Percentiles rank a stretch among this genome's conserved stretches.
phyloP scores from a whole-genome alignment of 1,140 invertebrate genomes.

The Caerostris extrusa region DNA sequence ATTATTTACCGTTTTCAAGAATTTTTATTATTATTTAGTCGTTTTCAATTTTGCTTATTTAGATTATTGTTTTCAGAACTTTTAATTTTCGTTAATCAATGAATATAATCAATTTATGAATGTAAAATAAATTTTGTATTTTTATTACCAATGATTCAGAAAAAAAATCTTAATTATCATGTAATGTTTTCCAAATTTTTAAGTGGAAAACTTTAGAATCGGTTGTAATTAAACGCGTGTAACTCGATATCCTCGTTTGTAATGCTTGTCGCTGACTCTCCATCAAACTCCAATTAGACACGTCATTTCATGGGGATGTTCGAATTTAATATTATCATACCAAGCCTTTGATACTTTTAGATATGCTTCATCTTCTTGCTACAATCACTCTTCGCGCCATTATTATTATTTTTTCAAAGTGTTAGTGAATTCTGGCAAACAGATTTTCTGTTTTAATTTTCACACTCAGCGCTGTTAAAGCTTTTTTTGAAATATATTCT shows the following conservation, averaged over 20 bases:
- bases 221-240: neutral
- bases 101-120: no score
- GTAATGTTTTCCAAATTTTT: neutral
- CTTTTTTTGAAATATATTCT: no score
- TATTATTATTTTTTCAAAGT: neutral
- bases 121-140: no score
- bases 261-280: constrained; percentile 36
- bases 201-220: neutral
- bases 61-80: no score
- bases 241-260: neutral
- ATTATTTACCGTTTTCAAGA: no score
- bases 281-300: neutral
- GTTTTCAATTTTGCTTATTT: no score
- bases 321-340: neutral
- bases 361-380: neutral
- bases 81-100: no score
- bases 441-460: neutral
- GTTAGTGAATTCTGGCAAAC: neutral
- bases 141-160: no score
- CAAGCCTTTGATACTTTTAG: neutral
- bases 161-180: neutral
- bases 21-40: no score
- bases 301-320: neutral
- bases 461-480: no score
- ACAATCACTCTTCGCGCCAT: neutral